Conservation (phyloP, 2,113 vertebrate species). For the Oriolus oriolus region DNA sequence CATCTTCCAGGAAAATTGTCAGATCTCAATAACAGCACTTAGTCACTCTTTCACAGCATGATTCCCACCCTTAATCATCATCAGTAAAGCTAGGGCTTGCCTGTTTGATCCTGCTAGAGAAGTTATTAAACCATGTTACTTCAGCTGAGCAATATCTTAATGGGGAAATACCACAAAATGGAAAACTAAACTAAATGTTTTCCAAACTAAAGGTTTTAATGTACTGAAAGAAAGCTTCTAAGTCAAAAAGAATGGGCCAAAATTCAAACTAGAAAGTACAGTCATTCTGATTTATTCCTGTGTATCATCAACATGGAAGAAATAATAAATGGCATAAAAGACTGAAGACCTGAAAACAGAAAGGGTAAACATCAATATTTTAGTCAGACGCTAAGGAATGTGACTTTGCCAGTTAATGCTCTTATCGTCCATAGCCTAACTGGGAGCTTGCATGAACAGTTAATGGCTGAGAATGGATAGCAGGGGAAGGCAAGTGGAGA, state of each 20-base stretch:
- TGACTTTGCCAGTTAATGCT: neutral
- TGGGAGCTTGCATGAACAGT: neutral
- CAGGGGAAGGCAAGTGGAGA: neutral
- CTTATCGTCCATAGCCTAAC: neutral
- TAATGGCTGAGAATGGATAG: neutral
- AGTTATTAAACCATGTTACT: neutral
- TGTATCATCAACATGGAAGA: neutral
- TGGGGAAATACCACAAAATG: neutral
- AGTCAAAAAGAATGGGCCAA: neutral
- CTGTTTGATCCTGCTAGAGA: neutral
- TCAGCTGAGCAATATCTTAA: neutral
- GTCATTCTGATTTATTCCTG: neutral
- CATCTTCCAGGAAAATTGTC: conserved; percentile 30
- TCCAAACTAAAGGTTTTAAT: neutral
- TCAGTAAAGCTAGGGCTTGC: neutral
- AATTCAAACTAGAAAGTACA: neutral
- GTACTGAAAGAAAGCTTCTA: neutral
- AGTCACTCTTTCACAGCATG: conserved; percentile 17
- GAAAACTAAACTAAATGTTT: neutral
- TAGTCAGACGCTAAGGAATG: neutral
- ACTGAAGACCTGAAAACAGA: neutral
- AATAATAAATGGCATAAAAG: neutral
- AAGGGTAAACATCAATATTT: neutral
- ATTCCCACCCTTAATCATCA: conserved; percentile 25
- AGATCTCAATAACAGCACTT: conserved; percentile 7